Evolutionary conservation across 2,113 vertebrate species (phyloP).

Genomic region (Trematomus loennbergii): DNA sequence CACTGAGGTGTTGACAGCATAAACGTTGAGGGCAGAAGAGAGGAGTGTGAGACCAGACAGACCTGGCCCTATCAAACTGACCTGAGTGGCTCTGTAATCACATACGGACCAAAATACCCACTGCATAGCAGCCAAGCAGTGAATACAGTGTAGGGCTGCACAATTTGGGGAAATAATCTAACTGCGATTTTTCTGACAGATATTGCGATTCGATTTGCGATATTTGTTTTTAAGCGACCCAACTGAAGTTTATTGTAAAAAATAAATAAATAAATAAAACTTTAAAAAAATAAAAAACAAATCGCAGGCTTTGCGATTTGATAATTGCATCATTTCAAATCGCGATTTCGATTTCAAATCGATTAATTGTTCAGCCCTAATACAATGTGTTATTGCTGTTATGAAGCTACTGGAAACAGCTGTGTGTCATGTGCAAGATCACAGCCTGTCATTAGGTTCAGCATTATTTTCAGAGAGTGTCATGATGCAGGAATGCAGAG

Average conservation of each 20-base stretch:
- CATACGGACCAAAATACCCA: slow-evolving; percentile 71
- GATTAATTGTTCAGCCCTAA: no score
- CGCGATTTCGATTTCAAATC: no score
- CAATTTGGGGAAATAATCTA: no score
- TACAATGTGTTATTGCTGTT: neutral
- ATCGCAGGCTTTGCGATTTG: no score
- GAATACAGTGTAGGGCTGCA: no score
- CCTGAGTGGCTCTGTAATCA: slow-evolving; percentile 49
- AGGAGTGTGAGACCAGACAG: neutral
- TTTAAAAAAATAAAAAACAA: no score
- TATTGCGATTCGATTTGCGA: no score
- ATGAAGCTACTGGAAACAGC: slow-evolving; percentile 3
- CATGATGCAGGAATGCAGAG: slow-evolving; percentile 4
- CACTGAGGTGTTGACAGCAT: slow-evolving; percentile 56
- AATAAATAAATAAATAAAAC: no score
- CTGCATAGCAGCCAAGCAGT: neutral
- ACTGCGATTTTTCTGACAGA: no score
- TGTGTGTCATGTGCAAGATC: neutral
- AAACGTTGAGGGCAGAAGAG: slow-evolving; percentile 37
- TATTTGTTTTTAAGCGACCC: no score
- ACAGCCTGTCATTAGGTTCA: slow-evolving; percentile 1
- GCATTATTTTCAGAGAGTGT: neutral
- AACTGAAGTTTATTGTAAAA: no score
- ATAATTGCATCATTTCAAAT: no score
- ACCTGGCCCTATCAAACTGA: slow-evolving; percentile 50